Evolutionary conservation across 2,797 vertebrate species (phyloP), one percentile per base, ranked within the genome.

Genomic region (Pseudochaenichthys georgianus): DNA sequence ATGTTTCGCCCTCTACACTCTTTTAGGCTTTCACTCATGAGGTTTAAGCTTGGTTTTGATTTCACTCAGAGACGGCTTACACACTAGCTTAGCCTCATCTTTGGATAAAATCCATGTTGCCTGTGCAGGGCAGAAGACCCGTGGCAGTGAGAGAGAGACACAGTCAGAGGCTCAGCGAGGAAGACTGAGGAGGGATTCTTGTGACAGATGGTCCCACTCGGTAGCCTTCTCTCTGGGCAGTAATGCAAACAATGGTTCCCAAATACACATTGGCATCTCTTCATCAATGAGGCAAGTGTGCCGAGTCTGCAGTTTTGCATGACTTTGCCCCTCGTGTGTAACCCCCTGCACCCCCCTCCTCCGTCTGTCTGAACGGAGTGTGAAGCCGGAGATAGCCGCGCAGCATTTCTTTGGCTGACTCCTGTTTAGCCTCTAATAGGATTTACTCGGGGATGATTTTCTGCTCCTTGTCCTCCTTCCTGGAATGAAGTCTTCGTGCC

Each of bases 71-170:
- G 75, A 84, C 86, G 77, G 88, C 86, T 91, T 91, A 92, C 88
- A 91, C 87, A 89, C 83, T 85, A 87, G 91, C 88, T 93, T 89
- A 91, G 90, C 78, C 82, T 89, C 90, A 76, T 88, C 83, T 89
- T 70, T 90, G 89, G 87, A 88, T 83, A 70, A 73, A 75, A 78
- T 86, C 88, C 90, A 87, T 81, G 80, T 76, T 84, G 84, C 84
- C 74, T 70, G 85, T 74, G 73, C 77, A 82, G 73, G 65, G 81
- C 51, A 67, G 72, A 83, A 70, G 78, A 83, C 82, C 78, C 69
- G 23, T 76, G 79, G 83, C 78, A 80, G 78, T 73, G 76, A 74
- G 65, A 77, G 75, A 74, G 75, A 68, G 66, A 82, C 21, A 5
- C 78, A 81, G 38, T 69, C 55, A 54, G 57, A 64, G 68, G 80